Evolutionary conservation across 2,797 vertebrate species (phyloP), one percentile per base, ranked within the genome.

Genomic region (Dermochelys coriacea): DNA sequence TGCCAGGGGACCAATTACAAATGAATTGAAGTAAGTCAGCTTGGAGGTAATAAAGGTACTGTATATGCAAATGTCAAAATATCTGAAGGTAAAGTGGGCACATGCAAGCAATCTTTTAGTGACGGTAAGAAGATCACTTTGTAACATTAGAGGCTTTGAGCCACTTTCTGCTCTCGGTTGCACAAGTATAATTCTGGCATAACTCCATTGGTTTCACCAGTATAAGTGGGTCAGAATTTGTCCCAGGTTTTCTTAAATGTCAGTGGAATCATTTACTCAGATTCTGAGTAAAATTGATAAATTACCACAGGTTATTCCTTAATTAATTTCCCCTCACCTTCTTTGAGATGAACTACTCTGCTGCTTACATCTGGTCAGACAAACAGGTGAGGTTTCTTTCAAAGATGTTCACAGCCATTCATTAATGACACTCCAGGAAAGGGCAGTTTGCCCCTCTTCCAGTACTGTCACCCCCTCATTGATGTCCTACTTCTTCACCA

Each of bases 311-410:
- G 14, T 84, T 49, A 84, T 9, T 90, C 50, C 55, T 37, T 50
- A 85, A 86, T 82, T 80, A 47, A 15, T 77, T 15, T 59, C 3
- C 37, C 29, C 55, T 8, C 71, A 93, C 59, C 16, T 52, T 93
- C 88, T 96, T 87, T 95, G 93, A 90, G 87, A 94, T 91, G 84
- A 88, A 87, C 87, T 97, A 95, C 86, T 78, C 45, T 90, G 92
- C 27, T 61, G 68, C 94, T 95, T 93, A 71, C 29, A 10, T 78
- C 75, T 88, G 87, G 64, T 90, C 91, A 92, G 84, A 57, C 74
- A 68, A 49, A 1, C 1, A 95, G 92, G 74, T 23, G 31, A 85
- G 34, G 31, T 52, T 89, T 92, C 52, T 18, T 34, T 64, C 4
- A 4, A 3, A 41, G 9, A 29, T 18, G n/a, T 50, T 86, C 82